A percentile compares a stretch with the other conserved stretches of the same genome.
These are phyloP conservation scores for Pyrgilauda ruficollis DNA, from an alignment of 2,113 vertebrate genomes.

Conservation along the genomic window DNA sequence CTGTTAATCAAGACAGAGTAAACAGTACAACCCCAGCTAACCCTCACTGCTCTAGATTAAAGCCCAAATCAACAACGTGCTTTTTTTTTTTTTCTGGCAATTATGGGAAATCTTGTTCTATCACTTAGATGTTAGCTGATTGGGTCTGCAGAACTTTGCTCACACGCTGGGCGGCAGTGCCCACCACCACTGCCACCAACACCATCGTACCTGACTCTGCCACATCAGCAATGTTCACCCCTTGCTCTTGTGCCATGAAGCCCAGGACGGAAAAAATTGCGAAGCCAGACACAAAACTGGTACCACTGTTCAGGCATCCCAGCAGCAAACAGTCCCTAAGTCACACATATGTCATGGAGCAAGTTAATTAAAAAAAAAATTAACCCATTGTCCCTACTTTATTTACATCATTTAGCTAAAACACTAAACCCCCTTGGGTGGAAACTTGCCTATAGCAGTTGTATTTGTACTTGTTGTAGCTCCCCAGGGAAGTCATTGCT, in stretches of 20 bases:
- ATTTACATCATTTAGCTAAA: conserved; percentile 72
- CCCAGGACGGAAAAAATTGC: conserved; percentile 99
- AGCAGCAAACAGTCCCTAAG: conserved; percentile 99
- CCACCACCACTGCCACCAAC: conserved; percentile 92
- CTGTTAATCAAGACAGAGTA: conserved; percentile 26
- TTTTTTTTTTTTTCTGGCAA: conserved; percentile 31
- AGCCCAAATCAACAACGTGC: conserved; percentile 24
- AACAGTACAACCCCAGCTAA: not conserved
- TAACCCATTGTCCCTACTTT: conserved; percentile 78
- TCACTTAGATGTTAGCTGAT: conserved; percentile 71
- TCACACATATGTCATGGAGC: conserved; percentile 99
- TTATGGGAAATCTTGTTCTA: conserved; percentile 44
- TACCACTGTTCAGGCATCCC: conserved; percentile 99
- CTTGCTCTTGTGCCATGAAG: conserved; percentile 99
- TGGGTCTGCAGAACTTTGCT: conserved; percentile 75
- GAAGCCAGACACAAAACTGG: conserved; percentile 99
- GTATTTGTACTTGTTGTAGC: conserved; percentile 99
- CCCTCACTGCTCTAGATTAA: conserved; percentile 24
- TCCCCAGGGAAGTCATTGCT: conserved; percentile 98
- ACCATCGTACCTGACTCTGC: conserved; percentile 99
- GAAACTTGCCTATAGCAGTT: conserved; percentile 97
- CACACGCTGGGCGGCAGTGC: conserved; percentile 88
- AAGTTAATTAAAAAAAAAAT: conserved; percentile 96
- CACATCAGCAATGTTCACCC: conserved; percentile 99
- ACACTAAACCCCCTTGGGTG: conserved; percentile 71